Evolutionary conservation across 1,140 invertebrate species (phyloP).

Genomic region (Bombus balteatus): DNA sequence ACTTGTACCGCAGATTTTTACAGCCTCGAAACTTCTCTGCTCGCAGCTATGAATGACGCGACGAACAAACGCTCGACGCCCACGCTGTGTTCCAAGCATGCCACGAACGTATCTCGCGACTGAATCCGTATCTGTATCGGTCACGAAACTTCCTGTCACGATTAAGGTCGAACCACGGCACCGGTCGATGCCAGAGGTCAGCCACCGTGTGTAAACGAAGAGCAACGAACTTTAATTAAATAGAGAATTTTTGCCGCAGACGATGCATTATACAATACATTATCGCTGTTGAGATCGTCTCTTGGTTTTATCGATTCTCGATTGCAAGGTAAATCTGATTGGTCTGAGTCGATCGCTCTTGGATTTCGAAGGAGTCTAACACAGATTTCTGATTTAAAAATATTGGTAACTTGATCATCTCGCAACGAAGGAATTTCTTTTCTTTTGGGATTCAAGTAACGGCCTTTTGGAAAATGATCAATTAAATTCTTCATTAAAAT

Average conservation of each 20-base stretch:
- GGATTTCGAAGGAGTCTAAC: too few species aligned
- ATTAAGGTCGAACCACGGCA: constrained; percentile 15
- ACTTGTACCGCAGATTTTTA: constrained; percentile 15
- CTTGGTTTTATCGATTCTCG: too few species aligned
- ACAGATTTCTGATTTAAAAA: too few species aligned
- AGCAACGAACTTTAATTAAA: constrained; percentile 21
- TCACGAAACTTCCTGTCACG: constrained; percentile 50
- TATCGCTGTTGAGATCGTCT: neutral
- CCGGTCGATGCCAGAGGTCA: constrained; percentile 23
- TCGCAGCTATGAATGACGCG: constrained; percentile 49
- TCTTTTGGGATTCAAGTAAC: too few species aligned
- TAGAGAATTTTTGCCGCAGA: neutral
- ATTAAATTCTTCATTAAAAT: too few species aligned
- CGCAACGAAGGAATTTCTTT: too few species aligned
- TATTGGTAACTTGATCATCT: too few species aligned
- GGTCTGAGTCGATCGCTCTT: too few species aligned
- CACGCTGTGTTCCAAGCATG: constrained; percentile 20
- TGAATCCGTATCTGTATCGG: constrained; percentile 61
- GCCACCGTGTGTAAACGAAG: neutral
- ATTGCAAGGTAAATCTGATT: too few species aligned
- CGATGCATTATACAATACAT: neutral
- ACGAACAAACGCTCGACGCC: constrained; percentile 46
- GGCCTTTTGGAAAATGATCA: too few species aligned
- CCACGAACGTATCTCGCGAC: constrained; percentile 20
- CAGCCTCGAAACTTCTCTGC: neutral